Conservation (phyloP, 2,797 vertebrate genomes). For the Ctenosaura bakeri region DNA sequence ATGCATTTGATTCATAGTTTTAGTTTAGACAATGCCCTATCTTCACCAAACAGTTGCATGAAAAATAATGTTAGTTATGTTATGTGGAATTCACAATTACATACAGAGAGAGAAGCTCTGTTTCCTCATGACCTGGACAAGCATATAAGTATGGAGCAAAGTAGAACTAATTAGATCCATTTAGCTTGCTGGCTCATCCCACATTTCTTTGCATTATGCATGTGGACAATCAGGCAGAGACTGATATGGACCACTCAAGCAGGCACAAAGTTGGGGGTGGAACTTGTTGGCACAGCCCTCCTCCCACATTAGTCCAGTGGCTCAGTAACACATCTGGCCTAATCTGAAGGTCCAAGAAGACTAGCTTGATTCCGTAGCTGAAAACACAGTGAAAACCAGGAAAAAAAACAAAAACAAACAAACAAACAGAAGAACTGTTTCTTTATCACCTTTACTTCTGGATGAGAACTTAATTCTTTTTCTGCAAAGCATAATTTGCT, state of each 20-base stretch:
- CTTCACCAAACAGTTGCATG: background rate
- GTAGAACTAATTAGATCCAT: no score
- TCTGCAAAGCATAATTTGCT: no score
- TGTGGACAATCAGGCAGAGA: background rate
- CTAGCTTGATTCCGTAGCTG: background rate
- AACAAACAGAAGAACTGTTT: no score
- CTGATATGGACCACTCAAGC: background rate
- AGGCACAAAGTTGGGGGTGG: background rate
- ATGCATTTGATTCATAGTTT: no score
- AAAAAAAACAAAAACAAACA: no score
- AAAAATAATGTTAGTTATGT: background rate
- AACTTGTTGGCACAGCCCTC: no score
- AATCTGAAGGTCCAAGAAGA: background rate
- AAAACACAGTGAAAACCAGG: no score
- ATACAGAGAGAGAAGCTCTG: background rate
- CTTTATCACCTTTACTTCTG: no score
- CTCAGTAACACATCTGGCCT: background rate
- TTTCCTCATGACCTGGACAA: background rate
- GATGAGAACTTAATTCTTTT: no score
- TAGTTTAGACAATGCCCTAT: background rate
- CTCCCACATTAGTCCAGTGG: background rate
- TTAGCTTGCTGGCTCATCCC: background rate
- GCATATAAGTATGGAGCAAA: background rate
- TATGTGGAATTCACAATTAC: background rate
- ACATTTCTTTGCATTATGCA: background rate